These are phyloP conservation scores for Galerucella nymphaeae DNA, from an alignment of 2,888 invertebrate species.

Conservation along the genomic window DNA sequence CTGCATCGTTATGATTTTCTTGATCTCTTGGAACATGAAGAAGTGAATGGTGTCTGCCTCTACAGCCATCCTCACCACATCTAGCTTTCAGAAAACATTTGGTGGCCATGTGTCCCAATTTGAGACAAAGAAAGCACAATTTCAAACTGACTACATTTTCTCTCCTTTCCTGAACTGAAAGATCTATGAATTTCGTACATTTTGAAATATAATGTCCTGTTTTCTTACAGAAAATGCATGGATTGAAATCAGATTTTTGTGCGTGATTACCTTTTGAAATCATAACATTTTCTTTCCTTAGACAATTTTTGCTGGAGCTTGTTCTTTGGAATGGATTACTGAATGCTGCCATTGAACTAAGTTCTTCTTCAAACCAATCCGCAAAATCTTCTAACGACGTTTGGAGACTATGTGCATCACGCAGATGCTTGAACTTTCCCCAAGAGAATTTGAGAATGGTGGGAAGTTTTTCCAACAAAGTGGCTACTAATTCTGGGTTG, in stretches of 20 bases:
- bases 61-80: neutral
- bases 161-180: conserved; percentile 5
- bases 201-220: too few relatives aligned
- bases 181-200: too few relatives aligned
- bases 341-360: neutral
- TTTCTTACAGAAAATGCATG: too few relatives aligned
- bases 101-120: too few relatives aligned
- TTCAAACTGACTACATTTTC: neutral
- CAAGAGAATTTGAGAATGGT: conserved; percentile 15
- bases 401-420: too few relatives aligned
- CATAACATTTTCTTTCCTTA: conserved; percentile 9
- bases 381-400: neutral
- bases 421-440: too few relatives aligned
- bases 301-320: neutral
- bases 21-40: neutral
- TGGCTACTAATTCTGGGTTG: too few relatives aligned
- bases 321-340: neutral
- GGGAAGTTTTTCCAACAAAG: neutral
- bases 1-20: neutral
- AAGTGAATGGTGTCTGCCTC: too few relatives aligned
- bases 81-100: neutral
- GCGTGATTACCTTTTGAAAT: neutral
- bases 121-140: neutral
- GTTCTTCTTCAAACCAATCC: conserved; percentile 17
- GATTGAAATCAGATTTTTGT: neutral